Conservation (phyloP, 2,888 invertebrate species). For the Aleiodes testaceus region DNA sequence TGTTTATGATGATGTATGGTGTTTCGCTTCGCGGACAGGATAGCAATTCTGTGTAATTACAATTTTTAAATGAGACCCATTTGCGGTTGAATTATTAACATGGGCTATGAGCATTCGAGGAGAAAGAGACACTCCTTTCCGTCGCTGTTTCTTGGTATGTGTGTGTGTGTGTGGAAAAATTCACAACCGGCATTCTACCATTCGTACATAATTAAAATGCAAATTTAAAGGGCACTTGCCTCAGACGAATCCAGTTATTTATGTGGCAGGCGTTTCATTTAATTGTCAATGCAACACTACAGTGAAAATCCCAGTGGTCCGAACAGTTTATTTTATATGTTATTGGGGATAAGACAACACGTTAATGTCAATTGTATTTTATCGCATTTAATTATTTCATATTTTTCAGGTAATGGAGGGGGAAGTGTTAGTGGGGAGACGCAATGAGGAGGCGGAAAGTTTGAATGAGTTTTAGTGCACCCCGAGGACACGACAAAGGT, state of each 20-base stretch:
- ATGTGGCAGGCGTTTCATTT: constrained; percentile 51
- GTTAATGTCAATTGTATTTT: neutral
- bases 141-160: constrained; percentile 18
- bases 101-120: constrained; percentile 2
- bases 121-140: constrained; percentile 15
- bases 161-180: constrained; percentile 36
- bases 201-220: constrained; percentile 53
- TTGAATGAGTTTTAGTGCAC: constrained; percentile 12
- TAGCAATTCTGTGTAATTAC: neutral
- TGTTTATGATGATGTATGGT: neutral
- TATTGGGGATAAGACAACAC: neutral
- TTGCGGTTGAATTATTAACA: neutral
- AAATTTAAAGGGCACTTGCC: constrained; percentile 53
- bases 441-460: constrained; percentile 11
- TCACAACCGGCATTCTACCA: constrained; percentile 23
- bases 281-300: constrained; percentile 40
- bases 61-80: neutral
- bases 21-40: neutral
- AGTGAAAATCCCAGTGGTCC: constrained; percentile 1
- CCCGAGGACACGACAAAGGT: constrained; percentile 15
- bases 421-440: neutral
- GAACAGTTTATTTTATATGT: neutral
- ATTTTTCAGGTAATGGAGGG: neutral
- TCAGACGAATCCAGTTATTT: constrained; percentile 53
- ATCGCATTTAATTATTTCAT: neutral